Evolutionary conservation across 2,888 invertebrate species (phyloP), one percentile per base, ranked within the genome.

Genomic region (Linnaemya vulpina): DNA sequence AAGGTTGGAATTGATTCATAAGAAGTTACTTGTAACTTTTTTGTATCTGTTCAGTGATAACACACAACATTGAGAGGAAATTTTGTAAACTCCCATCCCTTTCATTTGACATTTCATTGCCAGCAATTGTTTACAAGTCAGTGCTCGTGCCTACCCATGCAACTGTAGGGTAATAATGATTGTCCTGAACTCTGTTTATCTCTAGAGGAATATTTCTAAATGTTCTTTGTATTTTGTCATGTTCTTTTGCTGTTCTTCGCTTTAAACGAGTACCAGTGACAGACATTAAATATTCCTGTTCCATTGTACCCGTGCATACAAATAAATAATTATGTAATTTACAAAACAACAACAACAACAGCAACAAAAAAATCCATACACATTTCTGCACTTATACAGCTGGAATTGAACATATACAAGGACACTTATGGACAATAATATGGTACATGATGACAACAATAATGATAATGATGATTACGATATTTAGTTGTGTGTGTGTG

Each of bases 391-490:
- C 40, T 38, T 8, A 35, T n/a, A 38, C 58, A 60, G 55, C 17
- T 49, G 38, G 58, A 65, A 78, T 51, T 67, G 22, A 60, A 53
- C 43, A 35, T 15, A 65, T n/a, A 43, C 60, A 71, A 67, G 10
- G 43, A 53, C 80, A 80, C 73, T 81, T 74, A 77, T 73, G 62
- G 62, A 84, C 84, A 80, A 84, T 81, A 77, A 68, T 62, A 71
- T 43, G 58, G 70, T 46, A 75, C 83, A 81, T 68, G 73, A 74
- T 70, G 78, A 75, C 77, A 63, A 65, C 78, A 63, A 65, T 78
- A 63, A 82, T 55, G 71, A 77, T 77, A 35, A 78, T 84, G 30
- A 83, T 75, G 70, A 68, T 68, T 75, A 79, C 51, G 80, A 30
- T 73, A 62, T 73, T 76, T 53, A 17, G 22, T 43, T 40, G 15